Conservation (phyloP, 2,113 vertebrate genomes). For the Chaenocephalus aceratus region DNA sequence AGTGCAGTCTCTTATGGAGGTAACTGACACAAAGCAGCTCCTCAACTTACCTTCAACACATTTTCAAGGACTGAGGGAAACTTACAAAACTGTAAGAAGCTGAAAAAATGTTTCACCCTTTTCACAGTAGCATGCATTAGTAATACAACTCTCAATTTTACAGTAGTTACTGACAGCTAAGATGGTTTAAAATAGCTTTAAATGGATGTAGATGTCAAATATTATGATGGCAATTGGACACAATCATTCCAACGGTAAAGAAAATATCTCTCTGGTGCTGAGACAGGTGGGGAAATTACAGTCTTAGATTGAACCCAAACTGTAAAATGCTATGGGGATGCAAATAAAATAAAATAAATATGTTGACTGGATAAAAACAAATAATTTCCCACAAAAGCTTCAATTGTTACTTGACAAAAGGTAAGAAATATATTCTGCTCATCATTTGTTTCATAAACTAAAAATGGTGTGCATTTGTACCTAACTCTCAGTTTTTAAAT, state of each 20-base stretch:
- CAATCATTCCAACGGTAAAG: constrained; percentile 1
- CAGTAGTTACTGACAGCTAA: not conserved
- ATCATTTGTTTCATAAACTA: not conserved
- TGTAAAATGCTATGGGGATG: not conserved
- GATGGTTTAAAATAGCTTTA: not conserved
- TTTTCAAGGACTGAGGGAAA: constrained; percentile 55
- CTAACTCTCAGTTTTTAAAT: not conserved
- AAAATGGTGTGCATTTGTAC: not conserved
- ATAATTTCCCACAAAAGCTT: not conserved
- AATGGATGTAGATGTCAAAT: constrained; percentile 1
- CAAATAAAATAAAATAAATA: not conserved
- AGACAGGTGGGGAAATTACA: not conserved
- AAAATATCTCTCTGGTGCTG: not conserved
- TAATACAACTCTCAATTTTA: constrained; percentile 13
- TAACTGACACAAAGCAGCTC: constrained; percentile 65
- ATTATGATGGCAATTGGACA: not conserved
- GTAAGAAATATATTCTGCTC: not conserved
- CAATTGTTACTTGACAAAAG: not conserved
- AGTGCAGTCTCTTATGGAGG: constrained; percentile 62
- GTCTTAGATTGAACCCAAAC: not conserved
- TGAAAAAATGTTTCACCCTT: not conserved
- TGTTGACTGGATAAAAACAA: constrained; percentile 5
- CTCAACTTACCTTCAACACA: constrained; percentile 59
- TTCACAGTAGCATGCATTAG: not conserved
- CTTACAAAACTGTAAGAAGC: not conserved